Evolutionary conservation across 2,888 invertebrate species (phyloP).

Genomic region (Abrostola triplasia): DNA sequence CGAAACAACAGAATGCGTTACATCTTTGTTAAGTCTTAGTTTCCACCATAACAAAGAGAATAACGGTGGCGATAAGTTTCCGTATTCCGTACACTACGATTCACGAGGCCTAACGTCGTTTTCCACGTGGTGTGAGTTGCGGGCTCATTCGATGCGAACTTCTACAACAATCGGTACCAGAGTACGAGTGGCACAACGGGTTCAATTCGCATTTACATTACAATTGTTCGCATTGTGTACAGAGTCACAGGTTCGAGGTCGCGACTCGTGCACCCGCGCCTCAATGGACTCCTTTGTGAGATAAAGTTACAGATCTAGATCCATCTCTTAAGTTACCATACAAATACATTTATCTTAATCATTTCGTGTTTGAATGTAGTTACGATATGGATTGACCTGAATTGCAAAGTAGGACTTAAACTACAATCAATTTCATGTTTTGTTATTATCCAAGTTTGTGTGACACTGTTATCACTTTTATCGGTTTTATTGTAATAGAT

Average conservation of each 20-base stretch:
- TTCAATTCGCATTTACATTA: conserved; percentile 80
- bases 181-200: conserved; percentile 70
- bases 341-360: conserved; percentile 19
- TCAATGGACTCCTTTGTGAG: conserved; percentile 64
- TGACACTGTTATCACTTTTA: conserved; percentile 30
- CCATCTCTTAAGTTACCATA: conserved; percentile 27
- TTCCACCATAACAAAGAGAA: conserved; percentile 16
- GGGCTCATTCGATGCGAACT: conserved; percentile 43
- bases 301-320: conserved; percentile 49
- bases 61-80: conserved; percentile 20
- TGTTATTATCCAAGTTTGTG: conserved; percentile 34
- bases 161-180: conserved; percentile 72
- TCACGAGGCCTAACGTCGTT: conserved; percentile 29
- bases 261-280: conserved; percentile 65
- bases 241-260: conserved; percentile 86
- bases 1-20: not conserved
- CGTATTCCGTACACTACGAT: conserved; percentile 18
- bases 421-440: conserved; percentile 28
- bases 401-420: conserved; percentile 18
- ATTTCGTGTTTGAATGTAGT: conserved; percentile 7
- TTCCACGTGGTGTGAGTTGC: conserved; percentile 46
- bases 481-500: conserved; percentile 21
- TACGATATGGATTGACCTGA: conserved; percentile 25
- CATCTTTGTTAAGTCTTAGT: not conserved
- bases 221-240: conserved; percentile 81